These are phyloP conservation scores for Melieria picta DNA, from an alignment of 2,888 invertebrate species.

Conservation along the genomic window DNA sequence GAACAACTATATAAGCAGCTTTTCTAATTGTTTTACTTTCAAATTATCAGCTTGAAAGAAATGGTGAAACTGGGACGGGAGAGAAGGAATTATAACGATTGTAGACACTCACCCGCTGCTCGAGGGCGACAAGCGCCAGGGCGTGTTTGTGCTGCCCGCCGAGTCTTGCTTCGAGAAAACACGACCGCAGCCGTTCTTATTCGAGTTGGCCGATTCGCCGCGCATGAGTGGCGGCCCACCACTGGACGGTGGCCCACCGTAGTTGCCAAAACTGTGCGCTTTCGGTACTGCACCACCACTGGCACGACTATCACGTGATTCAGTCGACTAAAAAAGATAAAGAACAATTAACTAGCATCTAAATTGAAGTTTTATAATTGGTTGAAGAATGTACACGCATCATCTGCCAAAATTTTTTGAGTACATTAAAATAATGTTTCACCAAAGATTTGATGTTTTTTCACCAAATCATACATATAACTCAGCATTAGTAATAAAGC, in stretches of 20 bases:
- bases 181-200: conserved; percentile 70
- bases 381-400: no score
- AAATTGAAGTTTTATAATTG: not conserved
- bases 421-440: no score
- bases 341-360: not conserved
- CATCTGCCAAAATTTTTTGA: no score
- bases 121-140: conserved; percentile 66
- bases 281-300: conserved; percentile 71
- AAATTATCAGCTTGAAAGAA: not conserved
- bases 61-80: not conserved
- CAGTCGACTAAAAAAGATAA: conserved; percentile 49
- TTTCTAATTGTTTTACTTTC: not conserved
- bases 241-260: conserved; percentile 70
- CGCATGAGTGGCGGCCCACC: conserved; percentile 71
- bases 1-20: not conserved
- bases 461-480: no score
- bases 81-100: no score
- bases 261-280: conserved; percentile 90
- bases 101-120: conserved; percentile 64
- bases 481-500: no score
- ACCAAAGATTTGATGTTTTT: no score
- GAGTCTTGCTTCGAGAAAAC: conserved; percentile 79
- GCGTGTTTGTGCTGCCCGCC: conserved; percentile 59
- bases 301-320: conserved; percentile 64
- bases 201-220: conserved; percentile 76